Percentiles rank a stretch among this genome's conserved stretches.
Conservation (phyloP, 2,888 invertebrate genomes). For the Drosophila putrida region DNA sequence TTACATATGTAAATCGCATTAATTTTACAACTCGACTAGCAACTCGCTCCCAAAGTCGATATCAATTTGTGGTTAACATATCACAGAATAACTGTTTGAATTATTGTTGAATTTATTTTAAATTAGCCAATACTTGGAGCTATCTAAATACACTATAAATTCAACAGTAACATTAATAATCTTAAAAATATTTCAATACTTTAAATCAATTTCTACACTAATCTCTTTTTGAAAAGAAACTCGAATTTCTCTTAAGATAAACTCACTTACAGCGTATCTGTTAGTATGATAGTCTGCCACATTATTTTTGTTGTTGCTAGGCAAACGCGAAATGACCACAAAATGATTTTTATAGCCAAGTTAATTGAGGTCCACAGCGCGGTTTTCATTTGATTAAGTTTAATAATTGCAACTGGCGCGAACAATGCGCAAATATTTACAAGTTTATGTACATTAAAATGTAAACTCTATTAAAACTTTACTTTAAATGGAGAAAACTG, state of each 20-base stretch:
- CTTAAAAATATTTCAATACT: background rate
- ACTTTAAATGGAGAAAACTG: background rate
- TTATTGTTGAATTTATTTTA: constrained; percentile 21
- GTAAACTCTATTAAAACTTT: constrained; percentile 21
- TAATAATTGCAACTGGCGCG: constrained; percentile 60
- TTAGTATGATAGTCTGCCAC: constrained; percentile 8
- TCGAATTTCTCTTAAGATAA: background rate
- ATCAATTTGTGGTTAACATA: constrained; percentile 73
- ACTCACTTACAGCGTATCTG: background rate
- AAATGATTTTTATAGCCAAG: constrained; percentile 75
- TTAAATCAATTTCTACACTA: too few relatives aligned
- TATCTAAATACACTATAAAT: background rate
- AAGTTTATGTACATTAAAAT: constrained; percentile 28
- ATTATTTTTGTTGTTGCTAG: constrained; percentile 7
- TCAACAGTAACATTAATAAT: too few relatives aligned
- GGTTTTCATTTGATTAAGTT: constrained; percentile 77
- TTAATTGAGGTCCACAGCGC: constrained; percentile 72
- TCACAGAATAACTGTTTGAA: constrained; percentile 40
- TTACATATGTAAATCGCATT: constrained; percentile 78
- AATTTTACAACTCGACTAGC: constrained; percentile 54
- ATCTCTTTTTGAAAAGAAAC: background rate
- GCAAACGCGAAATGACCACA: constrained; percentile 65
- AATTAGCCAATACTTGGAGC: background rate
- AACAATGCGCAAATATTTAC: constrained; percentile 37
- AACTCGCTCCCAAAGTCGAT: constrained; percentile 58